Conservation (phyloP, 2,888 invertebrate species). For the Tinea trinotella region DNA sequence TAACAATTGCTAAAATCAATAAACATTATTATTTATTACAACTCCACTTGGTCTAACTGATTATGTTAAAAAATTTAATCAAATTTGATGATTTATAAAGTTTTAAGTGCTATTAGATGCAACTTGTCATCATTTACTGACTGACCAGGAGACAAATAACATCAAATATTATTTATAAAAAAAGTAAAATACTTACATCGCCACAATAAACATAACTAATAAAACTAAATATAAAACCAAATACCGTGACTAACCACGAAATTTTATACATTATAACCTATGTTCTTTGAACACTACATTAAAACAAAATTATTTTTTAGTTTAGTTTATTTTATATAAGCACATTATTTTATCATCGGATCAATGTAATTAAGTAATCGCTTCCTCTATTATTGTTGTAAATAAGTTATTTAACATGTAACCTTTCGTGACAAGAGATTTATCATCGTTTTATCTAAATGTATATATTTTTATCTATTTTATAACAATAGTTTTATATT, state of each 20-base stretch:
- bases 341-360: background rate
- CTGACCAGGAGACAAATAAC: no score
- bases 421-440: conserved; percentile 4
- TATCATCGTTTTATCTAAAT: background rate
- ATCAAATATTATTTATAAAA: no score
- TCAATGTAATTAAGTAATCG: background rate
- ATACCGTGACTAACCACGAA: background rate
- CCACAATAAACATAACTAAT: background rate
- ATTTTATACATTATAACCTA: background rate
- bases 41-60: no score
- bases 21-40: no score
- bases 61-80: no score
- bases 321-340: background rate
- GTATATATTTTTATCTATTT: background rate
- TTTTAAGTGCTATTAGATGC: no score
- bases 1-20: no score
- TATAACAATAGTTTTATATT: background rate
- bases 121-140: no score
- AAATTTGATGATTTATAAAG: no score
- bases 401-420: background rate
- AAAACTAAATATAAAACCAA: background rate
- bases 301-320: background rate
- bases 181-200: conserved; percentile 11
- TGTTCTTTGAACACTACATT: background rate
- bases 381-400: background rate